A percentile compares a stretch with the other conserved stretches of the same genome.
Conservation (phyloP, 2,888 invertebrate species). For the Rhynchonema sp. region DNA sequence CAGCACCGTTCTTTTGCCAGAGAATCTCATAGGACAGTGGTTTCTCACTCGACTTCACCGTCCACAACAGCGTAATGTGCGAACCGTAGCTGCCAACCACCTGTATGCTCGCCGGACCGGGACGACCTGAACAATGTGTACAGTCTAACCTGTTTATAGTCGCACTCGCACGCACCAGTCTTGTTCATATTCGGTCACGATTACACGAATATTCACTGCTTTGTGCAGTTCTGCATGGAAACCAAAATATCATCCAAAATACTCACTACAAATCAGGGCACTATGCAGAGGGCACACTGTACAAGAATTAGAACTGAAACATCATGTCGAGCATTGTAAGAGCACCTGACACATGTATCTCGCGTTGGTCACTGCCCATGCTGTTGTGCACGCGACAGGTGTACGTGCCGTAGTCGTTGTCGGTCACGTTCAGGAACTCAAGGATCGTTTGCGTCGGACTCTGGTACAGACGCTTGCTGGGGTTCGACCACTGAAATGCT, state of each 20-base stretch:
- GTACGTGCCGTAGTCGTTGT: neutral
- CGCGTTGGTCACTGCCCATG: neutral
- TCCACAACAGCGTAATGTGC: constrained; percentile 1
- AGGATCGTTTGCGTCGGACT: neutral
- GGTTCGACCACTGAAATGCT: too few relatives aligned
- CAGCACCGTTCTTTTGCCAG: too few relatives aligned
- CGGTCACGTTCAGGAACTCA: neutral
- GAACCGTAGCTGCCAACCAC: neutral
- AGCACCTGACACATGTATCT: neutral
- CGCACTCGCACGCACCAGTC: too few relatives aligned
- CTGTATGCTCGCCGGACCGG: constrained; percentile 2
- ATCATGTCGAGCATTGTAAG: too few relatives aligned
- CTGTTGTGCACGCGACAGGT: neutral
- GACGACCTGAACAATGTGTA: constrained; percentile 1
- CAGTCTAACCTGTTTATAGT: too few relatives aligned
- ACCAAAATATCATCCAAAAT: too few relatives aligned
- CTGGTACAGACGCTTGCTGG: neutral
- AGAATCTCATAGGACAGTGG: constrained; percentile 6
- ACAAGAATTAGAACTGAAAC: too few relatives aligned
- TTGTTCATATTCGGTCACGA: too few relatives aligned
- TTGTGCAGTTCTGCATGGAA: too few relatives aligned
- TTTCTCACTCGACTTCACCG: constrained; percentile 6
- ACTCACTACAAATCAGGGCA: too few relatives aligned
- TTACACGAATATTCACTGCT: too few relatives aligned
- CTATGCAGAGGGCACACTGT: too few relatives aligned